These are phyloP conservation scores for Sorex maritimensis DNA, from an alignment of 2,797 vertebrate genomes.

Conservation along the genomic window DNA sequence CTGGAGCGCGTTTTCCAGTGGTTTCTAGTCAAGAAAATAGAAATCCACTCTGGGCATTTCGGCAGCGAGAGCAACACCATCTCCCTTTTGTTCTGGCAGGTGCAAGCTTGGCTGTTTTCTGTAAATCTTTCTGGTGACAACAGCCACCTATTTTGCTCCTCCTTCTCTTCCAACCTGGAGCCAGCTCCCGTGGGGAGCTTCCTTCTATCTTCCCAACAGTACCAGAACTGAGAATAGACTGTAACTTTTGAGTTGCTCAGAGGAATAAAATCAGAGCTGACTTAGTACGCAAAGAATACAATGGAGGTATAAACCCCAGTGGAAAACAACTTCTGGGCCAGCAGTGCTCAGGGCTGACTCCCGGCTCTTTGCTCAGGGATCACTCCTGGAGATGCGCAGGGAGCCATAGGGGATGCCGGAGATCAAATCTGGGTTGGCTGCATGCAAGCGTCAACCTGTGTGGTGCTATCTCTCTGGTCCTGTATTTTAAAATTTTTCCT, in stretches of 20 bases:
- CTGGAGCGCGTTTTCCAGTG: neutral
- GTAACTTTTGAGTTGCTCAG: slow-evolving; percentile 34
- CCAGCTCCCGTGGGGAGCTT: neutral
- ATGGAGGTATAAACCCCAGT: slow-evolving; percentile 29
- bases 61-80: neutral
- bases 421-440: no score
- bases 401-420: no score
- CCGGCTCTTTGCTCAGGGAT: no score
- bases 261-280: slow-evolving; percentile 60
- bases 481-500: neutral
- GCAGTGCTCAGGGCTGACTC: no score
- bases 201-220: slow-evolving; percentile 13
- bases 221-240: slow-evolving; percentile 6
- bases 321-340: neutral
- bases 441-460: no score
- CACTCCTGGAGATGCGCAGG: no score
- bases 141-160: neutral
- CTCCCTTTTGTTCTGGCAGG: neutral
- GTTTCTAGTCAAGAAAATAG: neutral
- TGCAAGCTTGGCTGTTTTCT: neutral
- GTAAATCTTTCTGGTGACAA: neutral
- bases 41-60: neutral
- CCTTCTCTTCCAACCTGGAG: neutral
- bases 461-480: neutral
- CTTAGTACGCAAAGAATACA: slow-evolving; percentile 52